Conservation (phyloP, 2,888 invertebrate species). For the Itoplectis maculator region DNA sequence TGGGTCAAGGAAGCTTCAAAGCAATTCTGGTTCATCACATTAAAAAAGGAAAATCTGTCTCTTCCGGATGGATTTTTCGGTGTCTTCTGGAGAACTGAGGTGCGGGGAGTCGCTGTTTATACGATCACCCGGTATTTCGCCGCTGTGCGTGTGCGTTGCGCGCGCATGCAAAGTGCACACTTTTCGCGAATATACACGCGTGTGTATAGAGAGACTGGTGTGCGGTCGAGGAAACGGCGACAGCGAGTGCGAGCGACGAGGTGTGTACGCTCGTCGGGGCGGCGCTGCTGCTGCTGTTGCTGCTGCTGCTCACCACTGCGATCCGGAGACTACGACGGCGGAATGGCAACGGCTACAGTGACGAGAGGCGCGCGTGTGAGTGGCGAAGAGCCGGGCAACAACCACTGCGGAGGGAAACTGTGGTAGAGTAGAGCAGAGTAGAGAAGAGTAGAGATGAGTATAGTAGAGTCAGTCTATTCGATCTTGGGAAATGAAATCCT, state of each 20-base stretch:
- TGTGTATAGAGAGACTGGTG: too few relatives aligned
- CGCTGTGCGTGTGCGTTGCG: conserved; percentile 42
- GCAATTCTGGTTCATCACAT: not conserved
- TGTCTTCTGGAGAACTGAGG: not conserved
- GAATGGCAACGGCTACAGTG: not conserved
- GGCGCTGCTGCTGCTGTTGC: not conserved
- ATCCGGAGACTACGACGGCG: not conserved
- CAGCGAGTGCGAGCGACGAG: conserved; percentile 23
- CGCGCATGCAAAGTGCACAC: conserved; percentile 41
- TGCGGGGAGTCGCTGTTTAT: not conserved
- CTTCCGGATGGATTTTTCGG: not conserved
- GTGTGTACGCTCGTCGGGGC: conserved; percentile 6
- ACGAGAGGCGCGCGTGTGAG: not conserved
- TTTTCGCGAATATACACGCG: conserved; percentile 30
- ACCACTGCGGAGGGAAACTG: conserved; percentile 14
- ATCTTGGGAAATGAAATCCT: too few relatives aligned
- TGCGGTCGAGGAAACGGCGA: not conserved
- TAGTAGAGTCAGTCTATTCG: too few relatives aligned
- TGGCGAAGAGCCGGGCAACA: not conserved
- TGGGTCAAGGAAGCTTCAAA: not conserved
- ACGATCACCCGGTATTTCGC: conserved; percentile 72
- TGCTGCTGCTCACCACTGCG: not conserved
- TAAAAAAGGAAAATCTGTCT: not conserved
- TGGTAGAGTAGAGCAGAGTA: too few relatives aligned
- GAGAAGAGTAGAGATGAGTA: too few relatives aligned